Evolutionary conservation across 1,140 invertebrate genomes (phyloP).

Genomic region (Archegozetes longisetosus): DNA sequence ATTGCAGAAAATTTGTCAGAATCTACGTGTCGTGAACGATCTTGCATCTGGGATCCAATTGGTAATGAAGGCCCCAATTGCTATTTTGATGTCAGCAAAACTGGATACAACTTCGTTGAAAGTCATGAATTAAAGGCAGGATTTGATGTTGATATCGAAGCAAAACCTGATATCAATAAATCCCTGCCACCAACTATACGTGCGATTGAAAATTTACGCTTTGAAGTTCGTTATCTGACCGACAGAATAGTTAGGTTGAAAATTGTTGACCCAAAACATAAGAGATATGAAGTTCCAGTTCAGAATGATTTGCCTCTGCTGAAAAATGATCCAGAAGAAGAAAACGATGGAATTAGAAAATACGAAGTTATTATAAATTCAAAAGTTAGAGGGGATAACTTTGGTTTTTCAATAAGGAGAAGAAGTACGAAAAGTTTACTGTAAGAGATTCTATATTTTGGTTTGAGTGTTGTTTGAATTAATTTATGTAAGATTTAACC

Average conservation of each 20-base stretch:
- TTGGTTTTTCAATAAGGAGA: too few relatives aligned
- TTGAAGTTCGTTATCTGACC: neutral
- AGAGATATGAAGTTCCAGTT: slow-evolving; percentile 28
- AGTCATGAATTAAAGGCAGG: neutral
- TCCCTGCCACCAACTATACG: neutral
- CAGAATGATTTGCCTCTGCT: slow-evolving; percentile 20
- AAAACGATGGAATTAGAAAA: too few relatives aligned
- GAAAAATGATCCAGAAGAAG: too few relatives aligned
- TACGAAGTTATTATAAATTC: too few relatives aligned
- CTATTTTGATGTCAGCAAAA: neutral
- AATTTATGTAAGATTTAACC: too few relatives aligned
- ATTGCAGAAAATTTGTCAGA: too few relatives aligned
- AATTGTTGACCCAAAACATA: slow-evolving; percentile 30
- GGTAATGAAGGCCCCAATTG: neutral
- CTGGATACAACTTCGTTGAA: neutral
- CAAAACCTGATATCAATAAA: neutral
- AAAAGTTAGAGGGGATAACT: too few relatives aligned
- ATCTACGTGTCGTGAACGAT: neutral
- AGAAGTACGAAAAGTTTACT: too few relatives aligned
- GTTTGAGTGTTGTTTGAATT: too few relatives aligned
- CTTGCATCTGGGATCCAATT: neutral
- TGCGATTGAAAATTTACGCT: neutral
- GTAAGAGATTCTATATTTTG: too few relatives aligned
- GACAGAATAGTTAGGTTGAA: slow-evolving; percentile 36
- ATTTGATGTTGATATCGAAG: neutral